A percentile compares a stretch with the other conserved stretches of the same genome.
phyloP scores from a whole-genome alignment of 2,113 vertebrate genomes.

The Mixornis gularis region DNA sequence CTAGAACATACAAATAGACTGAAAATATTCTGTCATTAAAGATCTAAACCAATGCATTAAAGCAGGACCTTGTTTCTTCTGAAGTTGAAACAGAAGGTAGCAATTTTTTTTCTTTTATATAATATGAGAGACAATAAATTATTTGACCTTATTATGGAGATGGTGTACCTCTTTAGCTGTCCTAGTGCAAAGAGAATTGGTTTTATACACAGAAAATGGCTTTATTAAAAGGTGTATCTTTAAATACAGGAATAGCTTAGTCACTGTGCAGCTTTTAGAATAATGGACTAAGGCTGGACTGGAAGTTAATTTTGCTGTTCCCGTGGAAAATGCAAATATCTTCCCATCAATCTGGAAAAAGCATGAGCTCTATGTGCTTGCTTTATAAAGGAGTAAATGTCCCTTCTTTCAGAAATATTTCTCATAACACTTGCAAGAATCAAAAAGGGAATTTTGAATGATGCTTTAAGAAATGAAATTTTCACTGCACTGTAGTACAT shows the following conservation, averaged over 20 bases:
- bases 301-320: neutral
- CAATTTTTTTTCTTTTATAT: neutral
- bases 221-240: neutral
- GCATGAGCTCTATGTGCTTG: neutral
- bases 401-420: neutral
- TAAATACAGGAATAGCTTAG: neutral
- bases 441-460: neutral
- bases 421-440: neutral
- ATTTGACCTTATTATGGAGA: neutral
- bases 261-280: neutral
- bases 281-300: neutral
- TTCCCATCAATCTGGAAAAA: neutral
- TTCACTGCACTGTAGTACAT: neutral
- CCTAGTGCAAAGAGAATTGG: neutral
- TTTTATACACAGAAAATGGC: neutral
- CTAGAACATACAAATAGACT: neutral
- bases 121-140: neutral
- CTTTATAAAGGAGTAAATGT: neutral
- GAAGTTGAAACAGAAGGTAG: neutral
- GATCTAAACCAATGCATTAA: neutral
- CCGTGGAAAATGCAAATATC: neutral
- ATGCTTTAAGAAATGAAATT: neutral
- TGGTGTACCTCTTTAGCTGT: neutral
- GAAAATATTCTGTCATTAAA: neutral
- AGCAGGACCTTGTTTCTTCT: neutral